Evolutionary conservation across 2,113 vertebrate species (phyloP), one percentile per base, ranked within the genome.

Genomic region (Carassius carassius): DNA sequence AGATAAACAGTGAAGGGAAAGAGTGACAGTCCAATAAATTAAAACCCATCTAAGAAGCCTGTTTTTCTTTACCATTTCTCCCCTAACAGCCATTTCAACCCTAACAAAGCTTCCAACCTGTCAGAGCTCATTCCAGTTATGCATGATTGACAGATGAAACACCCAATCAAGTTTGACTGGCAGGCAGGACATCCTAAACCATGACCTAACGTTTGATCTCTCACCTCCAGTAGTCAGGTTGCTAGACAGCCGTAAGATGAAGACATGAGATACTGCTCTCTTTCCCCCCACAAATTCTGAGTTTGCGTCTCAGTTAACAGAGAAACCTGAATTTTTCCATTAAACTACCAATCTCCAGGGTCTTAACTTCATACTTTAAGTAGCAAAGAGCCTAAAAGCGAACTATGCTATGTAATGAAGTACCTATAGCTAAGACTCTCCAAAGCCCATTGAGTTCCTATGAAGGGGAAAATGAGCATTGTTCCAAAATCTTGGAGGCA

Each of bases 181-280:
- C 93, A 93, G 89, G 86, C 84, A 91, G 89, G 89, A 94, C 90
- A 91, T 94, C 91, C 91, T 89, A 87, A 88, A 84, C 88, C 78
- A 73, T 88, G 91, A 92, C 91, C 92, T 90, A 23, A 77, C 63
- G 85, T 85, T 60, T 81, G 81, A 85, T 88, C 87, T 87, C 87
- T 78, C 63, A 87, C 75, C 83, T 73, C 60, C 12, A 88, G 89
- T 69, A 76, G 86, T 81, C 87, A 81, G 85, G 85, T 65, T 77
- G 88, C 84, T 89, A 90, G 91, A 87, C 89, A 88, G 86, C 87
- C 81, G 23, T 65, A 16, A 91, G 47, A 63, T 86, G 82, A 89
- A 81, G 86, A 76, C 84, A 32, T 13, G 70, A 62, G 85, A 78
- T 51, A 70, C n/a, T 19, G 70, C n/a, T 44, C 23, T 12, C 25